These are phyloP conservation scores for Xiphophorus hellerii DNA, from an alignment of 2,113 vertebrate genomes.

Conservation along the genomic window DNA sequence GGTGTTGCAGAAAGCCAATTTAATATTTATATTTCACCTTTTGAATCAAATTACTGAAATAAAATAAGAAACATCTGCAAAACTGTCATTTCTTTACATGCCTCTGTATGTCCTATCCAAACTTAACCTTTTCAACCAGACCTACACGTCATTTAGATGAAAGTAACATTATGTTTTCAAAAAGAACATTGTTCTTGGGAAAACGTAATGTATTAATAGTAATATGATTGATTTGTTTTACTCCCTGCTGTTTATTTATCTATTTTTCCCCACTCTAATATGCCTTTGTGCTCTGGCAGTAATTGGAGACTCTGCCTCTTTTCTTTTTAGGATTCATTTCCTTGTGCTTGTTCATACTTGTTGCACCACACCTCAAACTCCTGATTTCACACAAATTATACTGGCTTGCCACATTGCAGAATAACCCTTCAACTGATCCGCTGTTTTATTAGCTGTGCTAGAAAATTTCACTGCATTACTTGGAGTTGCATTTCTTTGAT, in stretches of 20 bases:
- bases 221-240: neutral
- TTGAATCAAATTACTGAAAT: neutral
- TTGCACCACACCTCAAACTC: conserved; percentile 3
- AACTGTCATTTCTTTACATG: neutral
- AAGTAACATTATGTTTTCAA: neutral
- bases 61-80: neutral
- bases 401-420: conserved; percentile 30
- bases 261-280: neutral
- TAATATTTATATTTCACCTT: neutral
- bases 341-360: neutral
- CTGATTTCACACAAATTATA: neutral
- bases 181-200: neutral
- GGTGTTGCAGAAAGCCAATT: neutral
- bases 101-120: neutral
- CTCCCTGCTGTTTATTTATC: neutral
- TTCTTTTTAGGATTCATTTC: conserved; percentile 5
- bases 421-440: neutral
- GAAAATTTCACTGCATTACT: conserved; percentile 1
- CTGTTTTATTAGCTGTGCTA: neutral
- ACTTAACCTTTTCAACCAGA: neutral
- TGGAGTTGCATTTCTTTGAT: neutral
- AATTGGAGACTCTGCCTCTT: neutral
- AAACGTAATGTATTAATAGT: neutral
- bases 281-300: neutral
- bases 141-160: neutral